Base-by-base conservation (phyloP, 2,113 vertebrate species). In the Marmota flaviventris region DNA sequence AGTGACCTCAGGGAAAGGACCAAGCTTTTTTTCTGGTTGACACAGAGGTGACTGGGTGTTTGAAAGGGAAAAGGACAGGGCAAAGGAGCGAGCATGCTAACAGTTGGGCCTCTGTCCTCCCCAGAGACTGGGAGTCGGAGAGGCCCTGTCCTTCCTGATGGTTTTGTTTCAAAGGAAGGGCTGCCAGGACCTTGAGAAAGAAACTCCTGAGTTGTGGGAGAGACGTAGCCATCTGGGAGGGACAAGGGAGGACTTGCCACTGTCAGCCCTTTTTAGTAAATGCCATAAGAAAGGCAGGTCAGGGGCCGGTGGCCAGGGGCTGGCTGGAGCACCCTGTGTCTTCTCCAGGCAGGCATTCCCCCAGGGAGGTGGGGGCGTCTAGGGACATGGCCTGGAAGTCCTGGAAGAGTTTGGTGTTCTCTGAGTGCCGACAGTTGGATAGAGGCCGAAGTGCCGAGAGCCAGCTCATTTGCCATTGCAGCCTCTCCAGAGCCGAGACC, bases 231-330 rank as follows among this genome's bases (percentile, higher is more conserved):
- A 11, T 48, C 17, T 95, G 37, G 2, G 27, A 73, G 39, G 65
- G 48, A 25, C 0, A 0, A 37, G 25, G 29, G 32, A 51, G 53
- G 51, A 29, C 4, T 18, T 34, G 9, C 29, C 37, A 22, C 0
- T 4, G 14, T 16, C 5, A 70, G 18, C 0, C 13, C 16, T 79
- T 73, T 42, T 12, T 7, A 13, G 61, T 16, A 8, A 78, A 4
- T 3, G 48, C 39, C 8, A 42, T 1, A 10, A 76, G 79, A 20
- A 63, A 53, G 45, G 34, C n/a, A 48, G 77, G 1, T 1, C 58
- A 37, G 72, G 18, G 3, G 9, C 24, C 83, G 37, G 11, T 51
- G 48, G 9, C 8, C 27, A 0, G 0, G 27, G 5, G 20, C 45
- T 25, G 81, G 61, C 76, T 37, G 1, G 37, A n/a, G 18, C 12